These are phyloP conservation scores for Harpagoxenus sublaevis DNA, from an alignment of 2,888 invertebrate species.

Conservation along the genomic window DNA sequence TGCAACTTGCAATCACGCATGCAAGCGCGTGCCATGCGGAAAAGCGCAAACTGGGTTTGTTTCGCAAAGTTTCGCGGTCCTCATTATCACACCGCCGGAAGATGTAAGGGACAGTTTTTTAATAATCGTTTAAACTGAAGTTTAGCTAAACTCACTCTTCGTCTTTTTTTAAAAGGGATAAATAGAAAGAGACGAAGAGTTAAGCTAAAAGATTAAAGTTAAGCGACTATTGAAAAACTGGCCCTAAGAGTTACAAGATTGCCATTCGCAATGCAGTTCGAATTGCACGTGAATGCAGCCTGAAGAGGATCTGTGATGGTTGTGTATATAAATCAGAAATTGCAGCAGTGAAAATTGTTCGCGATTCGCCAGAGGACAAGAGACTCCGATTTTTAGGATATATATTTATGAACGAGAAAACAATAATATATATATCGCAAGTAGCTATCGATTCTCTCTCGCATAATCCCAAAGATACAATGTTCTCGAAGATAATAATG, in stretches of 20 bases:
- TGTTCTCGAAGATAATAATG: background rate
- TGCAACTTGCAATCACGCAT: background rate
- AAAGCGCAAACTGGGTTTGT: conserved; percentile 3
- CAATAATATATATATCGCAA: background rate
- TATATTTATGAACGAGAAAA: conserved; percentile 10
- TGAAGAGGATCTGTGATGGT: conserved; percentile 8
- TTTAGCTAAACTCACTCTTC: too few species aligned
- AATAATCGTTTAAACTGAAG: too few species aligned
- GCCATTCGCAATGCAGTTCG: conserved; percentile 17
- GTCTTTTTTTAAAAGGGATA: too few species aligned
- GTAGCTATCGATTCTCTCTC: conserved; percentile 23
- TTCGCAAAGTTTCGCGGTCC: background rate
- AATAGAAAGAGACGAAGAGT: too few species aligned
- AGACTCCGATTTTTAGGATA: background rate
- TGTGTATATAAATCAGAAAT: conserved; percentile 30
- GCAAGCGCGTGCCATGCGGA: conserved; percentile 18
- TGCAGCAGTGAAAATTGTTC: conserved; percentile 7
- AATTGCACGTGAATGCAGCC: conserved; percentile 2
- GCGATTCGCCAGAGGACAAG: background rate
- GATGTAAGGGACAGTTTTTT: background rate
- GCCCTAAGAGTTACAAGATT: conserved; percentile 9
- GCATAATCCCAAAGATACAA: conserved; percentile 3
- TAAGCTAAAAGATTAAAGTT: too few species aligned
- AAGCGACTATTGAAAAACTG: too few species aligned
- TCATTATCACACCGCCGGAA: background rate